Evolutionary conservation across 2,888 invertebrate species (phyloP), one percentile per base, ranked within the genome.

Genomic region (Microdon myrmicae): DNA sequence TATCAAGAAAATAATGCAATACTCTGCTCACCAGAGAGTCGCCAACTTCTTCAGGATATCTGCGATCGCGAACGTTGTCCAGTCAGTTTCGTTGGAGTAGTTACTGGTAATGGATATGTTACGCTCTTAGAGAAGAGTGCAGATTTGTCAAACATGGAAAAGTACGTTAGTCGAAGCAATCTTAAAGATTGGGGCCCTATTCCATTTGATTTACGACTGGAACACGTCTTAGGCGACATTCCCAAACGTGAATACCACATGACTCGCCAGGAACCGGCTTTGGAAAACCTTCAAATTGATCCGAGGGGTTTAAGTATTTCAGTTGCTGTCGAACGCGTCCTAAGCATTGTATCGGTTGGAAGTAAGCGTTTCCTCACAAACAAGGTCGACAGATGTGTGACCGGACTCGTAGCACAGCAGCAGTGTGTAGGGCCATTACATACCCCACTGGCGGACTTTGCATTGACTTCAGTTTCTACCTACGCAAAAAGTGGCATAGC

Each of bases 391-490:
- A 86, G 97, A 28, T 96, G 96, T 75, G 97, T 98, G 5, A 90
- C 94, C 2, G 98, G 98, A 1, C 82, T 98, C 9, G 86, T 98
- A 49, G 98, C 95, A 0, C 97, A 97, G 78, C 98, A 99, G 74
- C 99, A 99, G 78, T 98, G 98, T 77, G 95, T 98, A 14, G 98
- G 99, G 0, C 96, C 97, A 0, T 81, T 98, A 1, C 98, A 98
- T 78, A 94, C 96, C 0, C 98, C 99, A 0, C 81, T 98, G 3
- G 93, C 97, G 0, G 96, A 99, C 80, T 96, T 91, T 58, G 97
- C 94, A 1, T 88, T 97, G 37, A 87, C 90, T 3, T 93, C 95
- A 0, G 83, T 96, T 16, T 92, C 95, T 0, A 88, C 94, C 78
- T 90, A 90, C 75, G 89, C 88, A 58, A 85, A 83, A 78, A 86